A percentile compares a stretch with the other conserved stretches of the same genome.
Evolutionary conservation across 2,888 invertebrate species (phyloP).

Genomic region (Melanophora roralis): DNA sequence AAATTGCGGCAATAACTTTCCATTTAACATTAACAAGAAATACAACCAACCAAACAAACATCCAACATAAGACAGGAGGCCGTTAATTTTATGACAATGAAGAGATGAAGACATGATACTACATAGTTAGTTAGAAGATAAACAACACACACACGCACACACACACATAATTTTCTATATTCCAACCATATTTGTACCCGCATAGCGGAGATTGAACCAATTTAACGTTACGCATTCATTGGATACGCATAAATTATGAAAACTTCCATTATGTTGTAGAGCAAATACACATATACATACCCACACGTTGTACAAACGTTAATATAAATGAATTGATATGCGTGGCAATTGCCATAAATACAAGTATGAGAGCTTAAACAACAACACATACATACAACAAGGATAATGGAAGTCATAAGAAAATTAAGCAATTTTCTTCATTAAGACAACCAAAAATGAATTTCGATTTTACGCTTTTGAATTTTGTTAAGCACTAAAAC

Average conservation of each 20-base stretch:
- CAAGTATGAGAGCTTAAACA: constrained; percentile 64
- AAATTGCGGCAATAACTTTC: constrained; percentile 8
- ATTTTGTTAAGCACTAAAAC: constrained; percentile 39
- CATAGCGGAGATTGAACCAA: constrained; percentile 23
- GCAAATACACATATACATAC: not conserved
- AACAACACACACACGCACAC: not conserved
- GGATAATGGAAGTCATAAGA: constrained; percentile 47
- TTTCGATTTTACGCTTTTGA: constrained; percentile 57
- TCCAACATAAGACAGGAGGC: not conserved
- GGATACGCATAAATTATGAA: constrained; percentile 74
- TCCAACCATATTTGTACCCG: constrained; percentile 1
- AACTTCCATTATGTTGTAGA: not conserved
- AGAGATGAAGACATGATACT: constrained; percentile 31
- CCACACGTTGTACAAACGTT: too few relatives aligned
- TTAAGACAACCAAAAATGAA: constrained; percentile 31
- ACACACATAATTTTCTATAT: too few relatives aligned
- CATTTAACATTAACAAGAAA: not conserved
- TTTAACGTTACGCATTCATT: constrained; percentile 70
- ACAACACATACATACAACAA: constrained; percentile 24
- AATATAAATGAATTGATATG: constrained; percentile 71
- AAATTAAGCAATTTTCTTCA: constrained; percentile 46
- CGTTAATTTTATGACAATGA: constrained; percentile 39
- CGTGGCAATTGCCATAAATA: constrained; percentile 62
- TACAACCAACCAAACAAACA: not conserved
- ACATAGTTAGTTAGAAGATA: too few relatives aligned